Base-by-base conservation (phyloP, 2,888 invertebrate species). In the Andrena camellia region DNA sequence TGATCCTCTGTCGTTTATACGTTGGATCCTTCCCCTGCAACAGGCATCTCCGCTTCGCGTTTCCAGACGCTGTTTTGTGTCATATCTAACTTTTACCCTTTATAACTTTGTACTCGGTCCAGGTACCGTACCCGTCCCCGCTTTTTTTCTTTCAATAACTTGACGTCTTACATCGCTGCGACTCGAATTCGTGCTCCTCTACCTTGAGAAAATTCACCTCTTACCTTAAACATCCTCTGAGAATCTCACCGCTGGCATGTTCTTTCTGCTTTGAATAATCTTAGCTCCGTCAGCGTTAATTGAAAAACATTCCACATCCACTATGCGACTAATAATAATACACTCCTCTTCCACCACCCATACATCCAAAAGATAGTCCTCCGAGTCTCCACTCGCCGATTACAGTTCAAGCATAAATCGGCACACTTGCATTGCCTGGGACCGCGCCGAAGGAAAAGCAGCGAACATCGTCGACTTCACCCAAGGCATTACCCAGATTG, bases 1-100 rank as follows among this genome's bases (percentile, higher is more conserved):
- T 20, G 48, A 23, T 72, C 23, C 62, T 62, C 20, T n/a, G 17
- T 31, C 31, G 59, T 29, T 54, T 54, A 52, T 52, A 52, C 20
- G 52, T 8, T 20, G 52, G 20, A 52, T 52, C 7, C 8, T 52
- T 52, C 52, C 20, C 20, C 8, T 52, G 52, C 6, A 52, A 20
- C 52, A 52, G 52, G 52, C 52, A 52, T 20, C 52, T 2, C 52
- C 10, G 4, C 26, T 20, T 57, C 23, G 57, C 4, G 57, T 10
- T 23, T 8, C 10, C 4, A 57, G 10, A 10, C 23, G 23, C 20
- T 57, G 23, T 23, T 20, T 57, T 3, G 23, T 23, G 23, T 57
- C 23, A 13, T 5, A 23, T 20, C 7, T 23, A 20, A 20, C 20
- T 57, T 57, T 57, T 57, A 10, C 23, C 8, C 20, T 4, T 57